phyloP scores from a whole-genome alignment of 2,113 vertebrate species.

The Coregonus clupeaformis region DNA sequence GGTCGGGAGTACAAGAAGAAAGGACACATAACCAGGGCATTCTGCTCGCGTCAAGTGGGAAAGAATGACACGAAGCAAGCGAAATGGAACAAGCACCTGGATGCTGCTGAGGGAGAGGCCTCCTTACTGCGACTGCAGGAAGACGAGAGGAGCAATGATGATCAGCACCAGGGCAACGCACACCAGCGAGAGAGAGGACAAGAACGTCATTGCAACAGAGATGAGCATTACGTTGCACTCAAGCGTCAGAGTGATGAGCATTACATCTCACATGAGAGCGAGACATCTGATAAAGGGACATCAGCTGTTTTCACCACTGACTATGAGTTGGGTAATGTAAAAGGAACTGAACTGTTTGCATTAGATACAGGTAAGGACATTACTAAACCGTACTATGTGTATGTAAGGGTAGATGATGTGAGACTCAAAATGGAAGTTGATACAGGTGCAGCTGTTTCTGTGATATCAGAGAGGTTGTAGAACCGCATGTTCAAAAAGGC shows the following conservation, averaged over 20 bases:
- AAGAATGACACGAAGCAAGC: background rate
- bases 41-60: background rate
- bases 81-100: background rate
- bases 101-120: too few species aligned
- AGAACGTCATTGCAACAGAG: background rate
- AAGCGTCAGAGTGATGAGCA: background rate
- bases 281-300: background rate
- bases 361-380: background rate
- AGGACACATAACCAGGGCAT: background rate
- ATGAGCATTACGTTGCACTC: background rate
- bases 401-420: too few species aligned
- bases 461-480: too few species aligned
- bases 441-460: too few species aligned
- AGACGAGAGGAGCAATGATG: background rate
- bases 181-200: background rate
- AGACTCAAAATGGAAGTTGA: too few species aligned
- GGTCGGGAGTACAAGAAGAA: too few species aligned
- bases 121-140: background rate
- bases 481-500: too few species aligned
- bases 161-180: background rate
- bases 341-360: too few species aligned
- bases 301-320: background rate
- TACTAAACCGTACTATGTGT: slow-evolving; percentile 16
- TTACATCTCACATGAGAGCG: too few species aligned
- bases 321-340: background rate